Percentiles rank a stretch among this genome's conserved stretches.
Evolutionary conservation across 2,113 vertebrate species (phyloP).

Genomic region (zebrafish (Danio rerio)): GRCz12tu NC_133186.1:15006001-15006500

Average conservation of each 20-base stretch:
- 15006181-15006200: not conserved
- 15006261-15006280: not conserved
- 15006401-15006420: not conserved
- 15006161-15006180: not conserved
- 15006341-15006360: slow-evolving; percentile 29
- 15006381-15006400: slow-evolving; percentile 13
- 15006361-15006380: slow-evolving; percentile 1
- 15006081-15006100: not conserved
- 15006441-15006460: not conserved
- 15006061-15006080: not conserved
- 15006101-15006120: not conserved
- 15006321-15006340: not conserved
- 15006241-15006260: not conserved
- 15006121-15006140: not conserved
- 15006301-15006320: slow-evolving; percentile 4
- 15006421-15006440: too few relatives aligned
- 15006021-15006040: not conserved
- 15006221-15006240: not conserved
- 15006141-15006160: too few relatives aligned
- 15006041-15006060: not conserved
- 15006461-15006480: too few relatives aligned
- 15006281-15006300: slow-evolving; percentile 36
- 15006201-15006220: not conserved
- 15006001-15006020: not conserved
- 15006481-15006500: too few relatives aligned